These are phyloP conservation scores for Chiroxiphia lanceolata DNA, from an alignment of 2,797 vertebrate species.

Conservation along the genomic window DNA sequence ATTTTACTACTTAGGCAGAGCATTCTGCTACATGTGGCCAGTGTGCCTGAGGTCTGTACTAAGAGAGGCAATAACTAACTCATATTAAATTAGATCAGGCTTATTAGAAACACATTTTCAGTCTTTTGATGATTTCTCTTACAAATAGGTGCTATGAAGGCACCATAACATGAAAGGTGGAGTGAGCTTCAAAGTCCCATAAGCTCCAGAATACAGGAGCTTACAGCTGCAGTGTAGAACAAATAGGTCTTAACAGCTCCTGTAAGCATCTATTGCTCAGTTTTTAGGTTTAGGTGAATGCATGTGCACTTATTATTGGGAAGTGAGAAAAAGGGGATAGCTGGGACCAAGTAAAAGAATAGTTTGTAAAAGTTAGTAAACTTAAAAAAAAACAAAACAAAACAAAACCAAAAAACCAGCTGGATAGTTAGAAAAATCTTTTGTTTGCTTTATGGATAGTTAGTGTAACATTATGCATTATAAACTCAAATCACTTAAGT, in stretches of 20 bases:
- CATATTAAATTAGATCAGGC: not conserved
- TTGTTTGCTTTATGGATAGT: not conserved
- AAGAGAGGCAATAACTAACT: not conserved
- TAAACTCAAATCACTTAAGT: not conserved
- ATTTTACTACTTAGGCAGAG: not conserved
- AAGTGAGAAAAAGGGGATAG: not conserved
- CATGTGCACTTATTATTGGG: not conserved
- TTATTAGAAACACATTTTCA: not conserved
- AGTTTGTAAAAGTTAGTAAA: not conserved
- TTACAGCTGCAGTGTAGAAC: accelerated
- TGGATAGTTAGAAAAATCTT: not conserved
- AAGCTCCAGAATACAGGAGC: not conserved
- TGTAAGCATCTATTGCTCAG: not conserved
- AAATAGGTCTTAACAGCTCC: not conserved
- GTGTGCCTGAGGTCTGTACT: not conserved
- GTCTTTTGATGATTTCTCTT: not conserved
- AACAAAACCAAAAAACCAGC: not conserved
- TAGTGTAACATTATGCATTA: not conserved
- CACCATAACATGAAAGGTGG: not conserved
- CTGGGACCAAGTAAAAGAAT: not conserved
- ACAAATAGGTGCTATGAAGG: not conserved
- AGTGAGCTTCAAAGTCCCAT: not conserved
- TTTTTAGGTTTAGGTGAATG: not conserved
- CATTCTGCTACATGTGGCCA: not conserved
- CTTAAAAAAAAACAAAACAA: not conserved